Evolutionary conservation across 2,113 vertebrate species (phyloP), one percentile per base, ranked within the genome.

Genomic region (Paradisaea rubra): DNA sequence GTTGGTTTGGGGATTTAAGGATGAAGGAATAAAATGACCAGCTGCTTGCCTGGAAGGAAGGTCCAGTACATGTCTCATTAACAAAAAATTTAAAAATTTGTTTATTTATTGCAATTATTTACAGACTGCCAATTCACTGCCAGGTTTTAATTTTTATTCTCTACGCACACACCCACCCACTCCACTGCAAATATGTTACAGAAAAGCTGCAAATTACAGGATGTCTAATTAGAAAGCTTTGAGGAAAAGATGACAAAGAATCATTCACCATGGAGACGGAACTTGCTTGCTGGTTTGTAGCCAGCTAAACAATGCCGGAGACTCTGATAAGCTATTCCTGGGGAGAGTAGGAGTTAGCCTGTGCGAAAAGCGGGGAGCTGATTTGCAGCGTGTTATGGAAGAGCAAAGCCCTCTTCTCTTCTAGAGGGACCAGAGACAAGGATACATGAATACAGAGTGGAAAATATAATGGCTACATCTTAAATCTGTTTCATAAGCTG

Each of bases 161-260:
- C 86, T 52, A 28, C 0, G 8, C 37, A 10, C 35, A 23, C 50
- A 37, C 50, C 11, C 27, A 7, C 85, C 60, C 77, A 41, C 72
- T 8, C 59, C 73, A 44, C 68, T 81, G 72, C 86, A 89, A 91
- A 88, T 81, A 87, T 31, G 73, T 74, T 95, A 87, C 15, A 94
- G 94, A 91, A 92, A 94, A 93, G 87, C 93, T 96, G 91, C 77
- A 97, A 97, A 97, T 97, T 97, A 93, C 93, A 97, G 96, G 93
- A 97, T 97, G 93, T 89, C 92, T 97, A 96, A 97, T 97, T 97
- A 97, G 95, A 92, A 96, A 93, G 95, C 96, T 97, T 97, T 97
- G 96, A 97, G 94, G 89, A 95, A 96, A 97, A 97, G 93, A 97
- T 96, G 97, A 97, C 97, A 97, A 96, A 97, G 96, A 96, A 95